Percentiles rank a stretch among this genome's conserved stretches.
These are phyloP conservation scores for Corapipo altera DNA, from an alignment of 2,113 vertebrate species.

Conservation along the genomic window DNA sequence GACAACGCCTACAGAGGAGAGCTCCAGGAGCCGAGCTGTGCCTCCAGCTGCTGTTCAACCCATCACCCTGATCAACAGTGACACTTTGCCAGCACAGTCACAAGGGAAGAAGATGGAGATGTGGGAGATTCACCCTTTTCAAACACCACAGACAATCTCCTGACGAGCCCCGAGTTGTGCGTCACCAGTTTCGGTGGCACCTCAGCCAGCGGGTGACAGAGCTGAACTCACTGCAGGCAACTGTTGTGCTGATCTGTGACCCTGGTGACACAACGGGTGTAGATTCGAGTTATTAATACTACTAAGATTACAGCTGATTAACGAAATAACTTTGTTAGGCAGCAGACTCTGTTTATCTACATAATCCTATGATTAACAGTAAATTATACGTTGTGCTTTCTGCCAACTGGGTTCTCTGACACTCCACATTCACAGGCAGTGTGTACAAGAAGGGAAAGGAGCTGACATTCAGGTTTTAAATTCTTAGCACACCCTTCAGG, in stretches of 20 bases:
- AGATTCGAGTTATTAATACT: neutral
- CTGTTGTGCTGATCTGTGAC: neutral
- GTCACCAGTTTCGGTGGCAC: neutral
- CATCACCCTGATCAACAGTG: neutral
- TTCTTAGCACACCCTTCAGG: neutral
- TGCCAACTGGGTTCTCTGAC: neutral
- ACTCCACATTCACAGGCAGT: neutral
- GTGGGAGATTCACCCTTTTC: neutral
- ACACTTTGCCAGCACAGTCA: neutral
- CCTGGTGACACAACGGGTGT: neutral
- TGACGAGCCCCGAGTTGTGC: neutral
- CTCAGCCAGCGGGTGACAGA: neutral
- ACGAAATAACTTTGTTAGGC: neutral
- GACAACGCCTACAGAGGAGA: neutral
- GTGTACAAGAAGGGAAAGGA: neutral
- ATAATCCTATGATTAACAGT: constrained; percentile 39
- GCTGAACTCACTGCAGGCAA: neutral
- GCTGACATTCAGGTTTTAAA: neutral
- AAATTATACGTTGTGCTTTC: neutral
- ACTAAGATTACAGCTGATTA: constrained; percentile 51
- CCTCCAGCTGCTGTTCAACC: neutral
- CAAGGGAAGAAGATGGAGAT: neutral
- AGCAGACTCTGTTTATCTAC: neutral
- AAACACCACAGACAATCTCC: neutral
- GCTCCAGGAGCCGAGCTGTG: neutral